A percentile compares a stretch with the other conserved stretches of the same genome.
These are phyloP conservation scores for Ficedula albicollis DNA, from an alignment of 2,797 vertebrate species.

Conservation along the genomic window DNA sequence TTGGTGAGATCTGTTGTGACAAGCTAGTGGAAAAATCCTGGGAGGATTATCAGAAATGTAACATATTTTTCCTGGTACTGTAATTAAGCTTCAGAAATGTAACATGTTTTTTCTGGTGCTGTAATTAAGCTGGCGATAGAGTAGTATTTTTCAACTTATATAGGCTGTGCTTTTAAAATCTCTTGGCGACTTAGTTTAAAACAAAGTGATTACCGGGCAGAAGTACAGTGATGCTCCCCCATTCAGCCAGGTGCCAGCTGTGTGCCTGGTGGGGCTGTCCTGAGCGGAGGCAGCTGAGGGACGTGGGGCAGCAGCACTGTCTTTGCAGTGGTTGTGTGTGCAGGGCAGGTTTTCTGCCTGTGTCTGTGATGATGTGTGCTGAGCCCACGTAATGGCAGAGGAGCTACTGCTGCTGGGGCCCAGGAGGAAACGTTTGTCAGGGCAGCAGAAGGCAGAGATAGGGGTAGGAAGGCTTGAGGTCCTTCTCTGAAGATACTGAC, in stretches of 20 bases:
- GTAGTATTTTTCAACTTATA: neutral
- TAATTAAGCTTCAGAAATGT: no score
- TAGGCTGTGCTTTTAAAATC: neutral
- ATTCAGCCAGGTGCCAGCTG: neutral
- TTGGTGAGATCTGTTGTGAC: neutral
- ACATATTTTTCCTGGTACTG: neutral
- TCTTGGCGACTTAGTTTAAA: neutral
- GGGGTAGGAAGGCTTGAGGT: neutral
- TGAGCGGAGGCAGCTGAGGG: neutral
- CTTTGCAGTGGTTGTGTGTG: neutral
- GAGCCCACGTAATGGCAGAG: fast-evolving
- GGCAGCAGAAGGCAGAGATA: neutral
- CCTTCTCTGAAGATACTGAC: fast-evolving
- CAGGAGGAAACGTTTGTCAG: neutral
- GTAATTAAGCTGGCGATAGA: neutral
- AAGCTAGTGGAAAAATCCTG: neutral
- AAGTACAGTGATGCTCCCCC: fast-evolving
- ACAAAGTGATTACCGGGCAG: neutral
- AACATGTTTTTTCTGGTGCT: no score
- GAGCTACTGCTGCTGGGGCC: fast-evolving
- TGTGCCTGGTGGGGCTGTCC: neutral
- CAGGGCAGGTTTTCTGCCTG: neutral
- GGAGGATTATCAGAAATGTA: slow-evolving; percentile 4
- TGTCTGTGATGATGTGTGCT: neutral
- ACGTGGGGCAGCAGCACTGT: fast-evolving